Conservation (phyloP, 2,797 vertebrate genomes). For the Taeniopygia guttata region DNA sequence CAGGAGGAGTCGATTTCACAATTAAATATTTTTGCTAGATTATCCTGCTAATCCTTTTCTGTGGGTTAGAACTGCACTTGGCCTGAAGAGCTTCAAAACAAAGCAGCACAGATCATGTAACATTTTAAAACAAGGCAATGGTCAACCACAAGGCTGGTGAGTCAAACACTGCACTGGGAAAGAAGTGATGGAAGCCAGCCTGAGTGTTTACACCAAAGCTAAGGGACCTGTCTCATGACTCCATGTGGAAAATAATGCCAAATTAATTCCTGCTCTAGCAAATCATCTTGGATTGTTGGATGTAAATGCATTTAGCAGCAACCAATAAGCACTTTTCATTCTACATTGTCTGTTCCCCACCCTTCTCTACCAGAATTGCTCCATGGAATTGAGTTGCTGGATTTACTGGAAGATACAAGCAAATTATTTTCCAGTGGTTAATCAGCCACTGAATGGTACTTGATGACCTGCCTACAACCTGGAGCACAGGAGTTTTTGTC, state of each 20-base stretch:
- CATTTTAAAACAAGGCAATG: not conserved
- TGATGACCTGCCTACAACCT: not conserved
- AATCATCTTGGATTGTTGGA: not conserved
- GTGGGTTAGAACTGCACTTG: not conserved
- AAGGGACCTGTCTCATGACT: slow-evolving; percentile 1
- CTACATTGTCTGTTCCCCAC: not conserved
- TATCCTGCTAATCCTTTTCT: slow-evolving; percentile 19
- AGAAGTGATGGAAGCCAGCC: not conserved
- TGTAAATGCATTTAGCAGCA: not conserved
- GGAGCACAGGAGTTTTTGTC: not conserved
- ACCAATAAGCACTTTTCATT: not conserved
- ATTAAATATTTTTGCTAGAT: slow-evolving; percentile 27
- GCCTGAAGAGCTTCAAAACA: not conserved
- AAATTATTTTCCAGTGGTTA: not conserved
- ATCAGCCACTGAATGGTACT: not conserved
- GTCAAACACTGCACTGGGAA: not conserved
- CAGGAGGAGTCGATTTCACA: not conserved
- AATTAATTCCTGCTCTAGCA: not conserved
- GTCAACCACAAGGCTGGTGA: not conserved
- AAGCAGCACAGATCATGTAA: not conserved
- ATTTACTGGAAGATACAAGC: not conserved
- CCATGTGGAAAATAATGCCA: not conserved
- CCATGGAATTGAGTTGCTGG: not conserved
- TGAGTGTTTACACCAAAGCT: not conserved
- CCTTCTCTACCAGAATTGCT: not conserved